Evolutionary conservation across 1,140 invertebrate genomes (phyloP), one percentile per base, ranked within the genome.

Genomic region (Trachymyrmex cornetzi): DNA sequence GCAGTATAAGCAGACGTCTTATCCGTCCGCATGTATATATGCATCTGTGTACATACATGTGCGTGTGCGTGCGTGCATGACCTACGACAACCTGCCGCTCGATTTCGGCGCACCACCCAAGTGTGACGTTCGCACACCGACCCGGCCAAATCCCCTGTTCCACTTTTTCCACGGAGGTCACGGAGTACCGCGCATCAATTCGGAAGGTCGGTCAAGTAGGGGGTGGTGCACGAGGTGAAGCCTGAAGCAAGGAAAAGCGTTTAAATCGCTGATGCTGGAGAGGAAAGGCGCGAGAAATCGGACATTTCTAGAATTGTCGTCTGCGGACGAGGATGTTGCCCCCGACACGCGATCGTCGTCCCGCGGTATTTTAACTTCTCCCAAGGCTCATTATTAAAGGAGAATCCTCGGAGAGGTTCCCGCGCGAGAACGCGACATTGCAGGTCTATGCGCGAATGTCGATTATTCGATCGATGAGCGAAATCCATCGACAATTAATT

Each of bases 21-120:
- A 57, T 53, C 12, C 48, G 63, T 34, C 14, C 44, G 48, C 27
- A 14, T n/a, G 67, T 24, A 67, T 24, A 16, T 24, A 38, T 50
- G 38, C 14, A 22, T 12, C 12, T 11, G 75, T 30, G 57, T 63
- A 7, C 24, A 5, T 64, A 9, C 6, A 38, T 1, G 34, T 9
- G 59, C 30, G 74, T n/a, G 16, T 79, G 75, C 30, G 74, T 44
- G 19, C 44, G 66, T 22, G 80, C 50, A 67, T 75, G 69, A 90
- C 89, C 89, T 90, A 90, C 88, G 88, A 84, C 89, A 89, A 89
- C 85, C 85, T 89, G 88, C 77, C 71, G 34, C 69, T 38, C 30
- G 87, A 48, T 69, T 69, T 85, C 79, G 88, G 79, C 53, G 27
- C 74, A 59, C 57, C 59, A 67, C 64, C 71, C 63, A 24, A 30